Evolutionary conservation across 1,140 invertebrate species (phyloP).

Genomic region (honey bee (Apis mellifera)): DNA sequence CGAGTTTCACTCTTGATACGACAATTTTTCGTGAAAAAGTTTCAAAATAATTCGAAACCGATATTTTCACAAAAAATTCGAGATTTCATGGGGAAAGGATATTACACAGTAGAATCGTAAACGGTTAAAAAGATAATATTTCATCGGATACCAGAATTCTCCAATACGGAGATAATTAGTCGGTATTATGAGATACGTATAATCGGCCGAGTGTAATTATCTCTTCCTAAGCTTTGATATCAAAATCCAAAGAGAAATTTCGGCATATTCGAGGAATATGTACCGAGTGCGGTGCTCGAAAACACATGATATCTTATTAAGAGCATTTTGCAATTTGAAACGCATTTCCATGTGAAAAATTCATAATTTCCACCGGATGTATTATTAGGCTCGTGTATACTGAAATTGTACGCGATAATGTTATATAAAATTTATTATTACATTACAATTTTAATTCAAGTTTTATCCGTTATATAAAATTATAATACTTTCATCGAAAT

Average conservation of each 20-base stretch:
- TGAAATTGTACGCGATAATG: too few relatives aligned
- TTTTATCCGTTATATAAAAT: neutral
- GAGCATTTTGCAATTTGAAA: neutral
- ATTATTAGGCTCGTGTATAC: neutral
- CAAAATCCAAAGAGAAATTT: neutral
- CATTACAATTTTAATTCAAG: neutral
- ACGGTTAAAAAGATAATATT: too few relatives aligned
- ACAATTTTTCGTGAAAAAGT: too few relatives aligned
- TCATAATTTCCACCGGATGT: neutral
- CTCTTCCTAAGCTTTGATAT: neutral
- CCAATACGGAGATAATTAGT: neutral
- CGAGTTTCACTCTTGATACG: too few relatives aligned
- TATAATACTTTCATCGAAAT: neutral
- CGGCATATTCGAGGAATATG: neutral
- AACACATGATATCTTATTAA: conserved; percentile 23
- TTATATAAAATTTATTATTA: too few relatives aligned
- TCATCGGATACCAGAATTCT: too few relatives aligned
- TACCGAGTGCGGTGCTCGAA: neutral
- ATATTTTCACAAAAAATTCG: too few relatives aligned
- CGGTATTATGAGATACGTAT: neutral
- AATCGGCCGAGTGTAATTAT: neutral
- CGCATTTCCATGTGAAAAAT: neutral
- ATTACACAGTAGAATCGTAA: too few relatives aligned
- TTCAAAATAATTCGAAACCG: too few relatives aligned
- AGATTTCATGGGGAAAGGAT: too few relatives aligned